Conservation (phyloP, 2,888 invertebrate genomes). For the Mamestra brassicae region DNA sequence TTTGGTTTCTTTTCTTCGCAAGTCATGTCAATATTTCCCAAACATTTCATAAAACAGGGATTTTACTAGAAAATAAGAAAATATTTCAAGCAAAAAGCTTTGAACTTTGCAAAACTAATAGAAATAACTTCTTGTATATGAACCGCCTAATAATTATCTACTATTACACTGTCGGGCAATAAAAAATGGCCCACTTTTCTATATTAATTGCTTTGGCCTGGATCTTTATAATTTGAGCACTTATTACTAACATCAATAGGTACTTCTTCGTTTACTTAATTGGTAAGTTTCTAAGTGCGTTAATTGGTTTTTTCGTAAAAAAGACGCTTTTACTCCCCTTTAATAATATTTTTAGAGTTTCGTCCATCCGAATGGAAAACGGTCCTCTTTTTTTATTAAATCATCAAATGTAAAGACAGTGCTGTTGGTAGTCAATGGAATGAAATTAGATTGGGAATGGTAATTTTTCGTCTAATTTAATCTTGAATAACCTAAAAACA, state of each 20-base stretch:
- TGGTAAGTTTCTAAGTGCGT: conserved; percentile 12
- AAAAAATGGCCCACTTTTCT: conserved; percentile 72
- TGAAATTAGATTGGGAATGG: no score
- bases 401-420: no score
- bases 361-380: no score
- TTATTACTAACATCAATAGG: conserved; percentile 45
- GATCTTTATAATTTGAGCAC: conserved; percentile 64
- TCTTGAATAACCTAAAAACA: no score
- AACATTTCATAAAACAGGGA: background rate
- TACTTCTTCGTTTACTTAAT: conserved; percentile 50
- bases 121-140: conserved; percentile 59
- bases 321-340: background rate
- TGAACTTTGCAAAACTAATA: conserved; percentile 26
- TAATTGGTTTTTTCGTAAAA: background rate
- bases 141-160: conserved; percentile 62
- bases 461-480: no score
- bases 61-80: background rate
- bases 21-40: background rate
- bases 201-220: conserved; percentile 70
- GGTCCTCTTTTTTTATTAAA: no score
- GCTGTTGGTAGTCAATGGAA: no score
- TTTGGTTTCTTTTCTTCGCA: no score
- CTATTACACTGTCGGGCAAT: conserved; percentile 66
- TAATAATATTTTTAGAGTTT: no score
- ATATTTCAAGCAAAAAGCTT: background rate